Percentiles rank a stretch among this genome's conserved stretches.
Evolutionary conservation across 1,140 invertebrate genomes (phyloP).

Genomic region (Apis dorsata): DNA sequence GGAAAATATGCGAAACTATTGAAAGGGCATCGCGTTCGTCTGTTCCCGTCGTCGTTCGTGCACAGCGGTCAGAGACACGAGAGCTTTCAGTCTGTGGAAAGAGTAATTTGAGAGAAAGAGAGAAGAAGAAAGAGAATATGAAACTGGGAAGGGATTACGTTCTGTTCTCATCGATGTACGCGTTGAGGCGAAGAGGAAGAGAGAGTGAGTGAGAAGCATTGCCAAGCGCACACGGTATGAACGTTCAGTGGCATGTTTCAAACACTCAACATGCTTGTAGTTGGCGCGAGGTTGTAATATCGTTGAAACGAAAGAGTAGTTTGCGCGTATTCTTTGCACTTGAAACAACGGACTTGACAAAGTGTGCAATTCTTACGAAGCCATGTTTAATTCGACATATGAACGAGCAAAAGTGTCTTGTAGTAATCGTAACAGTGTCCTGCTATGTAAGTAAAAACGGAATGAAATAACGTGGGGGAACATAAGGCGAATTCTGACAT

Average conservation of each 20-base stretch:
- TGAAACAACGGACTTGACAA: not conserved
- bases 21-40: conserved; percentile 71
- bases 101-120: conserved; percentile 12
- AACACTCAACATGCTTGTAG: conserved; percentile 76
- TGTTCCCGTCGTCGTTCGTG: conserved; percentile 71
- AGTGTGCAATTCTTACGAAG: conserved; percentile 1
- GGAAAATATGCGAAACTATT: conserved; percentile 68
- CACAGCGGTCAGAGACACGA: conserved; percentile 75
- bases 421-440: conserved; percentile 9
- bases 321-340: conserved; percentile 39
- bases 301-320: conserved; percentile 57
- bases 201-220: conserved; percentile 54
- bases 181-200: conserved; percentile 32
- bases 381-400: conserved; percentile 1
- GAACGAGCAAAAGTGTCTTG: conserved; percentile 23
- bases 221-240: conserved; percentile 71
- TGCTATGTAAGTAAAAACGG: conserved; percentile 2
- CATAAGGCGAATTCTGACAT: conserved; percentile 18
- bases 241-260: conserved; percentile 76
- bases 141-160: conserved; percentile 10
- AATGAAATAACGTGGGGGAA: conserved; percentile 17
- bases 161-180: conserved; percentile 38
- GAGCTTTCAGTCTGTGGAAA: conserved; percentile 43
- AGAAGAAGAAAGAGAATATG: conserved; percentile 25
- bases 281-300: conserved; percentile 67